Percentiles rank a stretch among this genome's conserved stretches.
These are phyloP conservation scores for Eupsilia transversa DNA, from an alignment of 2,888 invertebrate genomes.

Conservation along the genomic window DNA sequence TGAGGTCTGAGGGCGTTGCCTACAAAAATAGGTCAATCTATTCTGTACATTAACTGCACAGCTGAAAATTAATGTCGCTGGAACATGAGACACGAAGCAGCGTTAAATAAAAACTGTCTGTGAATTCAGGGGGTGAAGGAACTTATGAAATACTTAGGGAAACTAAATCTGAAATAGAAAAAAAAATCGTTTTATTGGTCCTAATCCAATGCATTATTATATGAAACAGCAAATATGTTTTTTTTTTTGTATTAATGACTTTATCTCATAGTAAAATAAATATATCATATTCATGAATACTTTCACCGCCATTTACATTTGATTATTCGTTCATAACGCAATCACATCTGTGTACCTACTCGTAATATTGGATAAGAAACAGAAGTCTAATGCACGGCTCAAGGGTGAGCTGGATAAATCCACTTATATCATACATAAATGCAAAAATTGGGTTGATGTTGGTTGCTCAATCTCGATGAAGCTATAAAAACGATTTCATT, in stretches of 20 bases:
- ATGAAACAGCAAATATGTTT: neutral
- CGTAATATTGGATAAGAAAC: constrained; percentile 62
- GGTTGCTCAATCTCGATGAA: constrained; percentile 38
- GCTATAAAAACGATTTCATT: neutral
- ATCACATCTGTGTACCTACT: constrained; percentile 32
- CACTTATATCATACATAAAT: constrained; percentile 24
- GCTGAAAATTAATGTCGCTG: constrained; percentile 63
- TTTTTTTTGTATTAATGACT: neutral
- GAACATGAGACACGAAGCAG: constrained; percentile 61
- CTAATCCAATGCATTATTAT: neutral
- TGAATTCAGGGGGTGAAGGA: neutral
- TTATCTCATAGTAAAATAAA: neutral
- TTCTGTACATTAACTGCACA: constrained; percentile 43
- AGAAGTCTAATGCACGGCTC: constrained; percentile 69
- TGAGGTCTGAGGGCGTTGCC: constrained; percentile 57
- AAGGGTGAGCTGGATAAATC: constrained; percentile 70
- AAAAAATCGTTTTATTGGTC: neutral
- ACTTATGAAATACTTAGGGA: neutral
- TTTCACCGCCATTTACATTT: neutral
- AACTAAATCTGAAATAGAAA: neutral
- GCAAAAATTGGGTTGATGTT: constrained; percentile 7
- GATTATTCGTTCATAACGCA: constrained; percentile 32
- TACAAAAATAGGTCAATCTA: constrained; percentile 69
- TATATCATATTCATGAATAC: neutral
- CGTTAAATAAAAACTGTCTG: constrained; percentile 6